These are phyloP conservation scores for Malthinus flaveolus DNA, from an alignment of 2,888 invertebrate species.

Conservation along the genomic window DNA sequence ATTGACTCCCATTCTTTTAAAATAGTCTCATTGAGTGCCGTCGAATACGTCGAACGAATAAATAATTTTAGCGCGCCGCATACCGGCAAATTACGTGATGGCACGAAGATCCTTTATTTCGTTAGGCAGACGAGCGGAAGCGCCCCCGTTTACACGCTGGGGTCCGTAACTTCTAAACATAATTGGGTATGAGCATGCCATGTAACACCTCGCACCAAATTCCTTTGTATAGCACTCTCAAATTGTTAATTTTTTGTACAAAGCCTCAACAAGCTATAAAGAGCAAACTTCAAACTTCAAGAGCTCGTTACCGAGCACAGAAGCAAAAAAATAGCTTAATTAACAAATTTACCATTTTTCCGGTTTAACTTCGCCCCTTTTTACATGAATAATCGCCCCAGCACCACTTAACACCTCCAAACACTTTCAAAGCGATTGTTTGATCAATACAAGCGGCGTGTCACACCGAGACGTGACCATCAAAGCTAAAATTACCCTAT, in stretches of 20 bases:
- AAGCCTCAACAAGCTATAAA: background rate
- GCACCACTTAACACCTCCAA: background rate
- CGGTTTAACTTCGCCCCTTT: background rate
- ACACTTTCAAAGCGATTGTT: background rate
- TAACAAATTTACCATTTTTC: background rate
- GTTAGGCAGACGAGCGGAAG: constrained; percentile 61
- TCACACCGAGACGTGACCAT: background rate
- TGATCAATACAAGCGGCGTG: background rate
- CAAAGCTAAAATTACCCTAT: background rate
- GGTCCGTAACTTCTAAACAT: constrained; percentile 56
- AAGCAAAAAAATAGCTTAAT: too few species aligned
- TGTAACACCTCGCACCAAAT: constrained; percentile 6
- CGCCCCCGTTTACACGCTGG: constrained; percentile 65
- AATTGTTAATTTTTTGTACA: background rate
- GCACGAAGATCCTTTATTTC: constrained; percentile 48
- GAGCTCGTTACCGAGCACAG: too few species aligned
- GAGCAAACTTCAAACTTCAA: background rate
- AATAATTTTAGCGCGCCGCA: constrained; percentile 23
- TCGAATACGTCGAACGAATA: constrained; percentile 5
- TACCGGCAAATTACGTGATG: constrained; percentile 37
- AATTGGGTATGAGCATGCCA: constrained; percentile 31
- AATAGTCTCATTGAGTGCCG: constrained; percentile 6
- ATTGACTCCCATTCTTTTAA: constrained; percentile 29
- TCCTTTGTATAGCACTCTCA: background rate
- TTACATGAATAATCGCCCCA: background rate